Conservation (phyloP, 2,888 invertebrate genomes). For the Nebria brevicollis region DNA sequence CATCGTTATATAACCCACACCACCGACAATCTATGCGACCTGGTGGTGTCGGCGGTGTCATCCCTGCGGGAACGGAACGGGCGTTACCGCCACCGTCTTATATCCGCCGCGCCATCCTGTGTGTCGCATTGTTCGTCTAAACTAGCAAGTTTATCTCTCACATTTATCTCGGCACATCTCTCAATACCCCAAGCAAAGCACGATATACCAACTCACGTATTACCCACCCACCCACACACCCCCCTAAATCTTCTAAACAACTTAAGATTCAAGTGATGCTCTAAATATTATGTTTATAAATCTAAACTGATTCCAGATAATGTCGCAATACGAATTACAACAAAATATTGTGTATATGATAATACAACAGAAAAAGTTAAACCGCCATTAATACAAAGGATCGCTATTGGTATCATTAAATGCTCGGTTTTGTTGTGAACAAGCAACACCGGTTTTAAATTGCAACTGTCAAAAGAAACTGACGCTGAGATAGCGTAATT, state of each 20-base stretch:
- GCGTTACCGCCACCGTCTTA: slow-evolving; percentile 27
- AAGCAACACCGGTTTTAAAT: slow-evolving; percentile 48
- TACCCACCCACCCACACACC: not conserved
- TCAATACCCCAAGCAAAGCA: slow-evolving; percentile 21
- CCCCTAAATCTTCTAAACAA: not conserved
- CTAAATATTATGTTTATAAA: no score
- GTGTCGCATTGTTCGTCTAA: slow-evolving; percentile 46
- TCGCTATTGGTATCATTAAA: not conserved
- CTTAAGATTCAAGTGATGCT: no score
- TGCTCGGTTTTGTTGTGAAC: slow-evolving; percentile 12
- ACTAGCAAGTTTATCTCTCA: slow-evolving; percentile 41
- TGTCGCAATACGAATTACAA: no score
- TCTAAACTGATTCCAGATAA: no score
- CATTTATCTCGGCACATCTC: slow-evolving; percentile 46
- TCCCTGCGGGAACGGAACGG: not conserved
- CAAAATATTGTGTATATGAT: no score
- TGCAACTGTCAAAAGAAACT: slow-evolving; percentile 51
- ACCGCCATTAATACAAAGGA: not conserved
- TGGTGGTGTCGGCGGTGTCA: not conserved
- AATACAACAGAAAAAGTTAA: not conserved
- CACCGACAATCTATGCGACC: slow-evolving; percentile 2
- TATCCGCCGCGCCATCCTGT: slow-evolving; percentile 21
- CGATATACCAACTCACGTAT: not conserved
- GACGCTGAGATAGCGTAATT: slow-evolving; percentile 49
- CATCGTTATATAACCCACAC: slow-evolving; percentile 29